phyloP scores from a whole-genome alignment of 2,797 vertebrate species.

The Serranus cabrilla region DNA sequence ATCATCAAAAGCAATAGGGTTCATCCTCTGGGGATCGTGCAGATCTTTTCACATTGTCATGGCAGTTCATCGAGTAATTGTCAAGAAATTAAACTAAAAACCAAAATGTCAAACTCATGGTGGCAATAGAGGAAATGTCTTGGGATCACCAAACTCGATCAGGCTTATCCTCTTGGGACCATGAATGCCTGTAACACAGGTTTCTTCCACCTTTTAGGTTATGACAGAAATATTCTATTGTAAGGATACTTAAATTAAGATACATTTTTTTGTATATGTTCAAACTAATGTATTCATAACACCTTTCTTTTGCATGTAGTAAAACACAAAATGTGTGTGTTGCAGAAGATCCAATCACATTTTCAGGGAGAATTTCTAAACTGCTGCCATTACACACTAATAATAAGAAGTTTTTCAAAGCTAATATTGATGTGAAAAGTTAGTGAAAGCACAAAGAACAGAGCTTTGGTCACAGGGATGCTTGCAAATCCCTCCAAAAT shows the following conservation, averaged over 20 bases:
- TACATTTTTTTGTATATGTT: too few species aligned
- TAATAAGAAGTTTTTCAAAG: not conserved
- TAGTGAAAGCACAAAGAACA: conserved; percentile 20
- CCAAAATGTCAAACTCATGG: too few species aligned
- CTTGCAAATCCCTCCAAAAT: conserved; percentile 36
- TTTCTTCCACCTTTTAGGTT: not conserved
- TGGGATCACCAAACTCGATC: not conserved
- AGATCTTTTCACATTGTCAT: too few species aligned
- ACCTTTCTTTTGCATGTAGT: too few species aligned
- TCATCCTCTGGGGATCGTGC: not conserved
- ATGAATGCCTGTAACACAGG: not conserved
- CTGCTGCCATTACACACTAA: not conserved
- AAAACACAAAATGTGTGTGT: too few species aligned
- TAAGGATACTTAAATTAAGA: not conserved
- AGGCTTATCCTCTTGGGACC: not conserved
- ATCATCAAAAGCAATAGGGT: not conserved
- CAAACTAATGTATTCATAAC: too few species aligned
- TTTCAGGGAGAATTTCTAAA: not conserved
- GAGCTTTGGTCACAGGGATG: conserved; percentile 30
- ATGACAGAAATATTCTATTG: not conserved
- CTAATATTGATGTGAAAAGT: conserved; percentile 15
- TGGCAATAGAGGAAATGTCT: too few species aligned
- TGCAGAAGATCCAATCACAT: not conserved
- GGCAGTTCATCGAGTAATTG: too few species aligned
- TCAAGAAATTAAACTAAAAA: too few species aligned